phyloP scores from a whole-genome alignment of 2,888 invertebrate species.

The Volucella zonaria region DNA sequence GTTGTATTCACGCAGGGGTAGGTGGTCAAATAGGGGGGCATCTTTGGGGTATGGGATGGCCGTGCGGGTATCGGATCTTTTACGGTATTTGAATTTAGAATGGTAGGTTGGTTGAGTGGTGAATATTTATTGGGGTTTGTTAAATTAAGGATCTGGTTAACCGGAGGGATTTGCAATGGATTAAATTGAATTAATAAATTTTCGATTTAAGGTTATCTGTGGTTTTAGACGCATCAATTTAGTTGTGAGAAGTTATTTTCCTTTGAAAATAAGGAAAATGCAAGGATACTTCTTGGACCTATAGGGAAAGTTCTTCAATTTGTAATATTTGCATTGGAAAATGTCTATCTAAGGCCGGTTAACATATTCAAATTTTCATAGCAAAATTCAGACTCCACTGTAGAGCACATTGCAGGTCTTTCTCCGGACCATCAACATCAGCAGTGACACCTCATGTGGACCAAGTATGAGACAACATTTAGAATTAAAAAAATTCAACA shows the following conservation, averaged over 20 bases:
- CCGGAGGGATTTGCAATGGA: constrained; percentile 24
- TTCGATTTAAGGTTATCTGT: constrained; percentile 22
- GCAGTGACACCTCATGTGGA: too few relatives aligned
- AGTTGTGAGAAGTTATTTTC: not conserved
- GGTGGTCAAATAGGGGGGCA: constrained; percentile 28
- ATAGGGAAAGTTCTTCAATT: too few relatives aligned
- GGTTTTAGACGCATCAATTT: constrained; percentile 12
- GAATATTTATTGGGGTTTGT: constrained; percentile 64
- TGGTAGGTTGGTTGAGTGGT: constrained; percentile 12
- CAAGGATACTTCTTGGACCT: too few relatives aligned
- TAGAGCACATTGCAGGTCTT: too few relatives aligned
- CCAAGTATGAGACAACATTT: too few relatives aligned
- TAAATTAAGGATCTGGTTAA: constrained; percentile 60
- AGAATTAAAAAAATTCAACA: too few relatives aligned
- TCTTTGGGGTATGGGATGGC: not conserved
- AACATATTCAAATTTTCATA: too few relatives aligned
- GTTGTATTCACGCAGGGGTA: not conserved
- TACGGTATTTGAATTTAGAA: constrained; percentile 52
- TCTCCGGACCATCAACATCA: too few relatives aligned
- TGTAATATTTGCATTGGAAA: too few relatives aligned
- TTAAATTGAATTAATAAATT: constrained; percentile 67
- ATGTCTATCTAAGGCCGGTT: too few relatives aligned
- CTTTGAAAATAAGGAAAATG: too few relatives aligned
- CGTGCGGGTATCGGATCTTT: constrained; percentile 15
- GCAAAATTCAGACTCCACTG: too few relatives aligned